phyloP scores from a whole-genome alignment of 2,888 invertebrate species.

The Aporophyla lueneburgensis region DNA sequence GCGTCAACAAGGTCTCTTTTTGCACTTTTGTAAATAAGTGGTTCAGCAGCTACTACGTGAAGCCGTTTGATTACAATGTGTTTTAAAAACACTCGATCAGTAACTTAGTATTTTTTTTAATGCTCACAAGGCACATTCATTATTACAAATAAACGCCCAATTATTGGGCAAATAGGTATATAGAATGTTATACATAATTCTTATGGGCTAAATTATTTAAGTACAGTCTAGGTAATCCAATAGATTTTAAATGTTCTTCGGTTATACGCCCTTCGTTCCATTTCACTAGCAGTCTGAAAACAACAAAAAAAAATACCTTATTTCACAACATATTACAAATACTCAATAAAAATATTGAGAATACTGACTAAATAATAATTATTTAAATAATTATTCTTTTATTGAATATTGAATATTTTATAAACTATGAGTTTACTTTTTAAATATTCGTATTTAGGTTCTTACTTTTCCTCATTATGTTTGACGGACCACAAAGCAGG shows the following conservation, averaged over 20 bases:
- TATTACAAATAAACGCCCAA: background rate
- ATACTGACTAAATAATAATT: too few species aligned
- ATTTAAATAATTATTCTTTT: too few species aligned
- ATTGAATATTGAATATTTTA: too few species aligned
- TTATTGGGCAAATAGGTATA: slow-evolving; percentile 15
- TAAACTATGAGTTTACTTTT: background rate
- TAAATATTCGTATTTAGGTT: background rate
- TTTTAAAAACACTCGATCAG: background rate
- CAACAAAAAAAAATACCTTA: background rate
- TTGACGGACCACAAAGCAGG: slow-evolving; percentile 94
- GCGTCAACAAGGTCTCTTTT: background rate
- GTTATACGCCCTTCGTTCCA: slow-evolving; percentile 88
- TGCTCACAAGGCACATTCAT: background rate
- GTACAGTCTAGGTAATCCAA: slow-evolving; percentile 71
- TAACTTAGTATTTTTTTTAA: background rate
- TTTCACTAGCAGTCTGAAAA: slow-evolving; percentile 87
- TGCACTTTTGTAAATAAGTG: background rate
- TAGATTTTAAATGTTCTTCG: slow-evolving; percentile 77
- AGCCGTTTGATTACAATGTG: background rate
- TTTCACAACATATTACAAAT: background rate
- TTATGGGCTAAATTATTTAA: background rate
- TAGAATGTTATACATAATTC: slow-evolving; percentile 10
- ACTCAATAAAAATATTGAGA: too few species aligned
- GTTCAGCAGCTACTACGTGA: background rate
- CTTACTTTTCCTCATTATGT: slow-evolving; percentile 92